Percentiles rank a stretch among this genome's conserved stretches.
phyloP scores from a whole-genome alignment of 2,797 vertebrate species.

The Cyprinella venusta region DNA sequence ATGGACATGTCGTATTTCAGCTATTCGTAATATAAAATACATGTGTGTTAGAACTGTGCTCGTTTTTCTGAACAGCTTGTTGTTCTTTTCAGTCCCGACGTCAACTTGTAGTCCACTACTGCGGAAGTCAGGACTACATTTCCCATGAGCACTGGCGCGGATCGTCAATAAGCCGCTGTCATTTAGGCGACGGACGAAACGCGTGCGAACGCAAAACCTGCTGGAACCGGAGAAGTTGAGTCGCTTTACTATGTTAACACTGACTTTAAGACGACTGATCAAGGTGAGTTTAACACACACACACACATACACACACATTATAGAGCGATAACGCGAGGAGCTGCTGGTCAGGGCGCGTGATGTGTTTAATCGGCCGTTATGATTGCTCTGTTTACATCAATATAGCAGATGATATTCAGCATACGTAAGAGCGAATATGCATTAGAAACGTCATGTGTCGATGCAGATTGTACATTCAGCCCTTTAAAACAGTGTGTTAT shows the following conservation, averaged over 20 bases:
- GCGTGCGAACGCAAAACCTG: neutral
- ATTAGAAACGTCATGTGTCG: neutral
- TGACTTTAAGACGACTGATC: constrained; percentile 72
- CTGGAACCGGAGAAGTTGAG: constrained; percentile 24
- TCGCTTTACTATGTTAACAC: constrained; percentile 69
- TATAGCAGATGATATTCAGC: neutral
- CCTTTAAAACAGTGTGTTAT: neutral
- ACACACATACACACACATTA: no score
- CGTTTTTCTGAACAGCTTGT: neutral
- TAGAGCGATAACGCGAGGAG: neutral
- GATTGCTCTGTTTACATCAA: neutral
- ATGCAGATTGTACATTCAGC: neutral
- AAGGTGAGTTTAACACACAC: constrained; percentile 67
- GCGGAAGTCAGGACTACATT: constrained; percentile 38
- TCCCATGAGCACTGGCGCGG: constrained; percentile 42
- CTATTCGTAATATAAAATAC: neutral
- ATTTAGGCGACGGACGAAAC: constrained; percentile 13
- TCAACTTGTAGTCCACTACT: neutral
- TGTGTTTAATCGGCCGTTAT: neutral
- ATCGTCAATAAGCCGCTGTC: constrained; percentile 18
- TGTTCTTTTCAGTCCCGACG: neutral
- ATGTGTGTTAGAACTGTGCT: neutral
- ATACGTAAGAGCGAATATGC: neutral
- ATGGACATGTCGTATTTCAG: neutral
- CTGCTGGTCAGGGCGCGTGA: neutral